Evolutionary conservation across 37 sponge, comb jelly and placozoan genomes (phyloP).

Genomic region (Cliona cf. orientalis): DNA sequence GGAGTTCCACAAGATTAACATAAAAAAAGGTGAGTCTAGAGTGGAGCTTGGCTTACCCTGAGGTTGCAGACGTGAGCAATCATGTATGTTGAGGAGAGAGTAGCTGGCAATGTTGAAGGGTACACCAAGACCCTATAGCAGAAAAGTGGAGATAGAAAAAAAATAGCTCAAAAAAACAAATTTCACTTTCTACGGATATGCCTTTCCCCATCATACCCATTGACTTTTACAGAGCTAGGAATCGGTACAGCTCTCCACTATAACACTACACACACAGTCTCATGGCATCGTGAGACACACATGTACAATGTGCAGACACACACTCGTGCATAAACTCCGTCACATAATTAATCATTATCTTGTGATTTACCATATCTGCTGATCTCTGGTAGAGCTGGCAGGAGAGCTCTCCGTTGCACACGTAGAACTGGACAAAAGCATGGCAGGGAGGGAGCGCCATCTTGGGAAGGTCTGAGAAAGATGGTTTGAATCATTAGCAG

Average conservation of each 20-base stretch:
- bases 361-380: slow-evolving; percentile 81
- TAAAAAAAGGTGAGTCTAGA: background rate
- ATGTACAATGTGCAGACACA: background rate
- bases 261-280: background rate
- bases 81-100: slow-evolving; percentile 96
- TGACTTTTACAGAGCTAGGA: background rate
- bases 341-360: background rate
- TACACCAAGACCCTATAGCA: slow-evolving; percentile 90
- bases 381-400: slow-evolving; percentile 98
- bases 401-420: slow-evolving; percentile 89
- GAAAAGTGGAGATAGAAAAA: background rate
- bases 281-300: background rate
- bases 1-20: background rate
- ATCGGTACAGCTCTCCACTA: background rate
- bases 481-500: background rate
- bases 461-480: slow-evolving; percentile 63
- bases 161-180: background rate
- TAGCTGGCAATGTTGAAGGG: slow-evolving; percentile 99
- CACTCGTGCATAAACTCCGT: background rate
- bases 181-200: background rate
- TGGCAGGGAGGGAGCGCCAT: slow-evolving; percentile 99
- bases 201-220: background rate
- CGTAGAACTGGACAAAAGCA: slow-evolving; percentile 97
- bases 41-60: slow-evolving; percentile 50
- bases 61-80: slow-evolving; percentile 93